These are phyloP conservation scores for Elanoides forficatus DNA, from an alignment of 2,113 vertebrate species.

Conservation along the genomic window DNA sequence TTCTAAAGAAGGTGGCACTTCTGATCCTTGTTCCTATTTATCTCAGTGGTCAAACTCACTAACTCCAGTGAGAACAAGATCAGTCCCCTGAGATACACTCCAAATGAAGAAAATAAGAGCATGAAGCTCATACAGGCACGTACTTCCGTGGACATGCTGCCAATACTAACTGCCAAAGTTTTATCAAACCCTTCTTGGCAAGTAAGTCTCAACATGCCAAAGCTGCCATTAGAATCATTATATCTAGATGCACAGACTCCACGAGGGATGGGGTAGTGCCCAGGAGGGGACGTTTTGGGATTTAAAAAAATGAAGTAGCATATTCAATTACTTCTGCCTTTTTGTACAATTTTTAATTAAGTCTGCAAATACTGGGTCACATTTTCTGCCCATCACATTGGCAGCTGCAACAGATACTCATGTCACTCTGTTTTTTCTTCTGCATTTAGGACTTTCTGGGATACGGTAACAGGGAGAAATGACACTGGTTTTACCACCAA, in stretches of 20 bases:
- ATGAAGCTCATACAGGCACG: not conserved
- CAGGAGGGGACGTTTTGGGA: not conserved
- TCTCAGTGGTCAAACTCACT: not conserved
- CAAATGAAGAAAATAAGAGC: not conserved
- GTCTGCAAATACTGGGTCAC: not conserved
- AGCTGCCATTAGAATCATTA: not conserved
- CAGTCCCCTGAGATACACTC: not conserved
- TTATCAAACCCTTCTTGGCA: not conserved
- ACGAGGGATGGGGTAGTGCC: not conserved
- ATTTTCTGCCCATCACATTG: not conserved
- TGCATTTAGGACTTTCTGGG: not conserved
- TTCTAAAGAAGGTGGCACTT: not conserved
- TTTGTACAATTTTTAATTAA: not conserved
- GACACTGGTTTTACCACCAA: not conserved
- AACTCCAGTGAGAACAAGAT: not conserved
- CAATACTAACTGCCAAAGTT: not conserved
- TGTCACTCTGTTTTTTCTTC: not conserved
- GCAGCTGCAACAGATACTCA: not conserved
- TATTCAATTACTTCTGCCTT: not conserved
- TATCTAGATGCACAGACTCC: not conserved
- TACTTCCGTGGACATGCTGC: not conserved
- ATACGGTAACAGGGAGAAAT: not conserved
- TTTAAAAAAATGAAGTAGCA: not conserved
- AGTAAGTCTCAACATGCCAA: not conserved
- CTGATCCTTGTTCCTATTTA: not conserved